A percentile compares a stretch with the other conserved stretches of the same genome.
Conservation (phyloP, 2,888 invertebrate species). For the Abrostola tripartita region DNA sequence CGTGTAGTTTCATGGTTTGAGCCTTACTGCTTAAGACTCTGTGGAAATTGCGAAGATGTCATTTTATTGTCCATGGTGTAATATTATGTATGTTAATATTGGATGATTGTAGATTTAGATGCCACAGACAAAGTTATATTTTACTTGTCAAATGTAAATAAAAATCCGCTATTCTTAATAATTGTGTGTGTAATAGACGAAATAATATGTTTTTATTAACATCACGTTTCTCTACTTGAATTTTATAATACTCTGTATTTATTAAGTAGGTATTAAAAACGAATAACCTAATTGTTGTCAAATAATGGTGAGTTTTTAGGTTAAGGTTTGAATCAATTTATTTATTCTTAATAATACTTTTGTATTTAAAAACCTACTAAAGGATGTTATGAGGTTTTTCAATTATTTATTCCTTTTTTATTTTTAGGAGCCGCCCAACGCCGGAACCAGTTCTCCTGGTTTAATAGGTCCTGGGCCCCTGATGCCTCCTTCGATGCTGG, state of each 20-base stretch:
- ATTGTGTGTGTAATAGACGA: not conserved
- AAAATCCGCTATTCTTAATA: not conserved
- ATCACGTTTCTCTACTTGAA: not conserved
- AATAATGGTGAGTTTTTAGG: conserved; percentile 5
- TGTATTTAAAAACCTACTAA: not conserved
- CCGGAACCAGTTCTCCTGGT: conserved; percentile 81
- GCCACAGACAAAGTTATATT: too few relatives aligned
- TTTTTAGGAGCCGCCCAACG: conserved; percentile 73
- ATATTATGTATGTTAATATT: too few relatives aligned
- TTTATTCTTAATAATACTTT: not conserved
- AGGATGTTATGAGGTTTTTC: conserved; percentile 1
- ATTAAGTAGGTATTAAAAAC: not conserved
- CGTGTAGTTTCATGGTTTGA: too few relatives aligned
- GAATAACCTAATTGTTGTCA: not conserved
- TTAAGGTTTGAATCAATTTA: not conserved
- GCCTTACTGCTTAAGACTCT: too few relatives aligned
- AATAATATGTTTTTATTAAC: not conserved
- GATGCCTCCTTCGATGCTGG: conserved; percentile 79
- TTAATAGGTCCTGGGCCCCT: conserved; percentile 72
- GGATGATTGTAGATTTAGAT: too few relatives aligned
- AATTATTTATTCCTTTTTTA: conserved; percentile 8
- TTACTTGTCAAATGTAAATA: conserved; percentile 3
- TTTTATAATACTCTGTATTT: not conserved
- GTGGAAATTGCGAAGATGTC: too few relatives aligned
- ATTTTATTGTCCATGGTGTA: too few relatives aligned